These are phyloP conservation scores for Eupsilia transversa DNA, from an alignment of 2,888 invertebrate genomes.

Conservation along the genomic window DNA sequence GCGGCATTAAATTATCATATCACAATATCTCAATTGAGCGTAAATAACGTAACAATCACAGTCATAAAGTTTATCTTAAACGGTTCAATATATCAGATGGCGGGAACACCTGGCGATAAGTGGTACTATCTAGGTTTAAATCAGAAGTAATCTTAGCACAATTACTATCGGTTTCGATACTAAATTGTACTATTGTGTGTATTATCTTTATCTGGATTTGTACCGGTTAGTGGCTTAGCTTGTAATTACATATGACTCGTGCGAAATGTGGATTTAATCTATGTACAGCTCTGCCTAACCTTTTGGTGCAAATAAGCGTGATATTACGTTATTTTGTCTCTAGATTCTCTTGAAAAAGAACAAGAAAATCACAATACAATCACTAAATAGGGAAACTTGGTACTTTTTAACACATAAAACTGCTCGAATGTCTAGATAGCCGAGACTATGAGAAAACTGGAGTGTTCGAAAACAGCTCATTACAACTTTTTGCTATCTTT, in stretches of 20 bases:
- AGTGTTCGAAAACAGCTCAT: constrained; percentile 43
- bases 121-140: constrained; percentile 50
- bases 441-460: constrained; percentile 12
- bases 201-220: constrained; percentile 17
- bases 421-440: constrained; percentile 20
- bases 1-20: constrained; percentile 26
- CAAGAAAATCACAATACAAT: constrained; percentile 14
- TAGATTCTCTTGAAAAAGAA: constrained; percentile 5
- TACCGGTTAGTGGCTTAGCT: not conserved
- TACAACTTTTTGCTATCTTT: constrained; percentile 33
- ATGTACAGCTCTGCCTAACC: not conserved
- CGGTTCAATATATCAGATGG: constrained; percentile 50
- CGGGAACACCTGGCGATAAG: constrained; percentile 62
- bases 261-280: not conserved
- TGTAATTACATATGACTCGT: not conserved
- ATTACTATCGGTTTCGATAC: constrained; percentile 41
- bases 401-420: constrained; percentile 41
- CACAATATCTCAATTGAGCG: constrained; percentile 46
- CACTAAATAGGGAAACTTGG: constrained; percentile 17
- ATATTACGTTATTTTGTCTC: not conserved
- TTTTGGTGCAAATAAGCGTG: not conserved
- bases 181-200: constrained; percentile 28
- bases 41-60: constrained; percentile 43
- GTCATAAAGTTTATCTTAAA: constrained; percentile 55
- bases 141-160: constrained; percentile 43